Evolutionary conservation across 2,888 invertebrate genomes (phyloP).

Genomic region (Caenorhabditis doughertyi): DNA sequence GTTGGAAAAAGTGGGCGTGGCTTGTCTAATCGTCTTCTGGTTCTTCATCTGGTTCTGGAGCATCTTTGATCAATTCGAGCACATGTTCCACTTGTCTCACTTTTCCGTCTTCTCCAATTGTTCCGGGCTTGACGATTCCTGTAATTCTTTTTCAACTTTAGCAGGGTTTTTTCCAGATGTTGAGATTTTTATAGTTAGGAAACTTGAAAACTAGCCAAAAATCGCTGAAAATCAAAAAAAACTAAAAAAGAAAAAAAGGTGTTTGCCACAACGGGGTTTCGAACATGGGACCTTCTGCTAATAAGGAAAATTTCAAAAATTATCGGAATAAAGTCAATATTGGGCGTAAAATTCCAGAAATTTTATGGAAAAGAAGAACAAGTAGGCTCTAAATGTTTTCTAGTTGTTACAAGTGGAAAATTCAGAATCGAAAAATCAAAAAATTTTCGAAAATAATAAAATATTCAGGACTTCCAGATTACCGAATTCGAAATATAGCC

Average conservation of each 20-base stretch:
- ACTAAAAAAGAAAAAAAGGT: no score
- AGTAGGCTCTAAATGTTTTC: no score
- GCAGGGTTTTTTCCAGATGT: no score
- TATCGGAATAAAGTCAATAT: no score
- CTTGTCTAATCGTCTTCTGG: constrained; percentile 35
- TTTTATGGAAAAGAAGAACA: no score
- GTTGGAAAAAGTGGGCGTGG: background rate
- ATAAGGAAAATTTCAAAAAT: background rate
- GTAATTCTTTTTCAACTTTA: constrained; percentile 10
- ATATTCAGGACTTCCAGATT: no score
- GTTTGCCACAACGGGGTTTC: no score
- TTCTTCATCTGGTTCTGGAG: constrained; percentile 32
- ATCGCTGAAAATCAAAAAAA: no score
- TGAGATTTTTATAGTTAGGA: no score
- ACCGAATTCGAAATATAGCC: constrained; percentile 11
- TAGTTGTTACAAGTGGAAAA: background rate
- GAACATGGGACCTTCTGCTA: no score
- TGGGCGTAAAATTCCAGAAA: no score
- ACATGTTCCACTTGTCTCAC: constrained; percentile 93
- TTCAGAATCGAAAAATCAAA: background rate
- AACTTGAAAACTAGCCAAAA: no score
- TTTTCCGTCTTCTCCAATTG: constrained; percentile 92
- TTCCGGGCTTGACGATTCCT: constrained; percentile 83
- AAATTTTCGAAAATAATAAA: background rate
- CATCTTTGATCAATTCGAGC: constrained; percentile 86